phyloP scores from a whole-genome alignment of 1,140 invertebrate species.

The Lepidostoma basale region DNA sequence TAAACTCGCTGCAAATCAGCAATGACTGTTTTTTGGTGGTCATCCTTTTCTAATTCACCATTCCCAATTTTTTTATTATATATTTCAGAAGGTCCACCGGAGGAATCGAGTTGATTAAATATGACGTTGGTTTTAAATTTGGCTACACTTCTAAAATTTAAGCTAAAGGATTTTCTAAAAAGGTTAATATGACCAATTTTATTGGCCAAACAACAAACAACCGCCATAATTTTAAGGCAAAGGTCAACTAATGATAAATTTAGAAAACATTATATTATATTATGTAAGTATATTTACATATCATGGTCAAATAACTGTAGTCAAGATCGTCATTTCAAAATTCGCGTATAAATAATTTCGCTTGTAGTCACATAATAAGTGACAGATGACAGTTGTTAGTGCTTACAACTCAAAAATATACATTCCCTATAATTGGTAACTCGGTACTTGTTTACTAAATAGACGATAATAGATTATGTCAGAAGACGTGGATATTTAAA shows the following conservation, averaged over 20 bases:
- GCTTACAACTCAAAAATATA: too few species aligned
- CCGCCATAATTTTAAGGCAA: slow-evolving; percentile 22
- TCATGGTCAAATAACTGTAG: background rate
- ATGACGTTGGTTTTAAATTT: slow-evolving; percentile 5
- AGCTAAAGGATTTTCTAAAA: background rate
- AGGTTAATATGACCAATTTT: slow-evolving; percentile 10
- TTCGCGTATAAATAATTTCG: too few species aligned
- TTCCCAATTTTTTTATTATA: slow-evolving; percentile 33
- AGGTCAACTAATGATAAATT: slow-evolving; percentile 10
- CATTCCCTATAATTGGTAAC: too few species aligned
- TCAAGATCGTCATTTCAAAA: background rate
- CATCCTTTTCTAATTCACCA: slow-evolving; percentile 60
- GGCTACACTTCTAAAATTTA: background rate
- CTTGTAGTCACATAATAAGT: too few species aligned
- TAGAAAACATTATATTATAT: slow-evolving; percentile 17
- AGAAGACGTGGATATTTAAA: too few species aligned
- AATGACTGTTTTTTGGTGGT: slow-evolving; percentile 73
- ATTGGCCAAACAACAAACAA: slow-evolving; percentile 17
- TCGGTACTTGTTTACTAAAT: too few species aligned
- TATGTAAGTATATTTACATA: slow-evolving; percentile 19
- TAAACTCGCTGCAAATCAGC: slow-evolving; percentile 73
- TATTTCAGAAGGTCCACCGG: slow-evolving; percentile 3
- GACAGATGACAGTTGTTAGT: too few species aligned
- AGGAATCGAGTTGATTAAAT: background rate
- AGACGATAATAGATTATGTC: too few species aligned